These are phyloP conservation scores for Troglohyphantes excavatus DNA, from an alignment of 2,888 invertebrate species.

Conservation along the genomic window DNA sequence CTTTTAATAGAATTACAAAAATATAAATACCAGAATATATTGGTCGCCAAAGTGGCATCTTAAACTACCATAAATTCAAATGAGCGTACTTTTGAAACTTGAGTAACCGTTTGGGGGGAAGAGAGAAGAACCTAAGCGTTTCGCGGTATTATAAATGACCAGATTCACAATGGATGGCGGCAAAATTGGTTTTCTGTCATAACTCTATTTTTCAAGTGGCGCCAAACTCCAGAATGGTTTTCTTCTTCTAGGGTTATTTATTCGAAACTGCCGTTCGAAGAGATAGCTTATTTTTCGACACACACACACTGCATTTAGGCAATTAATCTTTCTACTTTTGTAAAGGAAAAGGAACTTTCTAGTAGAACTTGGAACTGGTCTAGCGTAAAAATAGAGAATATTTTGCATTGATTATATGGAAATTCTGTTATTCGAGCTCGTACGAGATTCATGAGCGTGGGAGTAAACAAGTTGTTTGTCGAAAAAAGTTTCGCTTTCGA, in stretches of 20 bases:
- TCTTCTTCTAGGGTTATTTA: conserved; percentile 39
- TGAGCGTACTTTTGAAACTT: conserved; percentile 10
- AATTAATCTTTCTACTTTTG: conserved; percentile 54
- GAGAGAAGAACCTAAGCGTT: conserved; percentile 2
- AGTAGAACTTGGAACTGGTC: too few relatives aligned
- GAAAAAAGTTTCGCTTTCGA: too few relatives aligned
- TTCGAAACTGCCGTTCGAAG: conserved; percentile 23
- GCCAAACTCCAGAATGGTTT: conserved; percentile 22
- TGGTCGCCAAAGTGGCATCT: conserved; percentile 1
- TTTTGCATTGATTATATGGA: not conserved
- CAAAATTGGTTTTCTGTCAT: conserved; percentile 61
- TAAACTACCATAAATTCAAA: conserved; percentile 32
- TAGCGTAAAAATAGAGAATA: not conserved
- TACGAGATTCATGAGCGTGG: not conserved
- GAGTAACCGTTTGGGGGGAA: conserved; percentile 19
- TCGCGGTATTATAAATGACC: conserved; percentile 38
- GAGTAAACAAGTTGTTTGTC: too few relatives aligned
- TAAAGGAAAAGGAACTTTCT: not conserved
- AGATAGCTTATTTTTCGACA: conserved; percentile 39
- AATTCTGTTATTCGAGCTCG: not conserved
- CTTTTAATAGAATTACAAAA: not conserved
- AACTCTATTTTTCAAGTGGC: conserved; percentile 63
- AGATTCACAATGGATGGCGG: conserved; percentile 21
- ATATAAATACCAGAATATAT: not conserved
- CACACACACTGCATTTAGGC: not conserved